phyloP scores from a whole-genome alignment of 2,888 invertebrate genomes.

The Drosophila gaucha region DNA sequence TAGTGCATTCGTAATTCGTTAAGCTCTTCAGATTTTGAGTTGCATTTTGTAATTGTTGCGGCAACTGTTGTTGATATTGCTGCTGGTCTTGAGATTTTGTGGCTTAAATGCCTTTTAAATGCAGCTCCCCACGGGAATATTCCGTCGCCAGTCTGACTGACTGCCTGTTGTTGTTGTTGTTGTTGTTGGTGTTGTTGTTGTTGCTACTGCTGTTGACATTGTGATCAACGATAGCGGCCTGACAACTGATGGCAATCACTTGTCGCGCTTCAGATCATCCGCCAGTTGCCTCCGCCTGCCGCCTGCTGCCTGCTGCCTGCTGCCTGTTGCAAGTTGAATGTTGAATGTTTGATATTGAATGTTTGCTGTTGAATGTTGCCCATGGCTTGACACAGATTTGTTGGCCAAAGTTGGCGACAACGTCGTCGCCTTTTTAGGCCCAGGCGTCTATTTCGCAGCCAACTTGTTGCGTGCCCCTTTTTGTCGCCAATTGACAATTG shows the following conservation, averaged over 20 bases:
- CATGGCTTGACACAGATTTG: conserved; percentile 78
- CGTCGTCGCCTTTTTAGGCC: conserved; percentile 77
- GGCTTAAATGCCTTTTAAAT: conserved; percentile 80
- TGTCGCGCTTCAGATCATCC: conserved; percentile 79
- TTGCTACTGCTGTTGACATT: conserved; percentile 73
- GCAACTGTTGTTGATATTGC: conserved; percentile 52
- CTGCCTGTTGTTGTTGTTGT: conserved; percentile 44
- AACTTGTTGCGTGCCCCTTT: conserved; percentile 57
- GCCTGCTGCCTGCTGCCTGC: conserved; percentile 15
- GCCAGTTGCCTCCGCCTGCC: conserved; percentile 55
- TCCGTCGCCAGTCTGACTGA: conserved; percentile 68
- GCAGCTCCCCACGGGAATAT: conserved; percentile 80
- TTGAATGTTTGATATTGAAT: conserved; percentile 55
- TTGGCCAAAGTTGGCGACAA: conserved; percentile 78
- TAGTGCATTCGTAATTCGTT: conserved; percentile 40
- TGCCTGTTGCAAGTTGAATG: conserved; percentile 45
- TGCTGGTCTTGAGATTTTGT: conserved; percentile 74
- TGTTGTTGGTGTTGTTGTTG: conserved; percentile 38
- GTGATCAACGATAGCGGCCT: conserved; percentile 79
- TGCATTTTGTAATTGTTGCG: conserved; percentile 68
- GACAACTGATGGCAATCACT: conserved; percentile 80
- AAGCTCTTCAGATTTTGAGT: not conserved
- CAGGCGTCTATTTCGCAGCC: conserved; percentile 68
- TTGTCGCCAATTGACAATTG: conserved; percentile 75
- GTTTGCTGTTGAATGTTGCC: conserved; percentile 57